Evolutionary conservation across 2,888 invertebrate species (phyloP).

Genomic region (Amiota minor): DNA sequence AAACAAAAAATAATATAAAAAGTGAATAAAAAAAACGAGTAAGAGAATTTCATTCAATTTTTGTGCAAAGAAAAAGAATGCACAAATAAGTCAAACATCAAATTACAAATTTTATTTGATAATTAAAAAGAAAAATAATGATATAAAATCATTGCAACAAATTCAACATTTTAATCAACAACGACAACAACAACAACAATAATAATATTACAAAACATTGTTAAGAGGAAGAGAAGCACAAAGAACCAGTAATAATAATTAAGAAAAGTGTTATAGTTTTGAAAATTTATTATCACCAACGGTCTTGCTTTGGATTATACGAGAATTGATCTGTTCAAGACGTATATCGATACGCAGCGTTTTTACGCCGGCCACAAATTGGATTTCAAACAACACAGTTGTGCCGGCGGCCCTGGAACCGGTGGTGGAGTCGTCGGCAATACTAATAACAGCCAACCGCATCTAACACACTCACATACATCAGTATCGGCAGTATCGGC

Average conservation of each 20-base stretch:
- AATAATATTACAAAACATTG: background rate
- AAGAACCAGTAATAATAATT: background rate
- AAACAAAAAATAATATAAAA: no score
- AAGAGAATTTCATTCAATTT: no score
- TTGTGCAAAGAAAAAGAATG: background rate
- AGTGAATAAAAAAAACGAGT: no score
- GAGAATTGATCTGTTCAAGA: slow-evolving; percentile 71
- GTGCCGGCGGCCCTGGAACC: slow-evolving; percentile 79
- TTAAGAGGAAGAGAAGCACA: background rate
- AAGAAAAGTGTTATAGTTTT: background rate
- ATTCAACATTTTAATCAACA: slow-evolving; percentile 18
- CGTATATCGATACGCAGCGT: slow-evolving; percentile 73
- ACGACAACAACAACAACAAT: slow-evolving; percentile 20
- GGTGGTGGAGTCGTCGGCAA: slow-evolving; percentile 74
- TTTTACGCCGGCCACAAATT: slow-evolving; percentile 82
- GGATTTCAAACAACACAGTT: slow-evolving; percentile 89
- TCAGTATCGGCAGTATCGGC: slow-evolving; percentile 66
- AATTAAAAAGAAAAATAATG: no score
- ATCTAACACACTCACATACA: slow-evolving; percentile 38
- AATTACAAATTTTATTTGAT: background rate
- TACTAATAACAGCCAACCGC: slow-evolving; percentile 54
- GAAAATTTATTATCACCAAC: slow-evolving; percentile 46
- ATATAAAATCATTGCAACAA: no score
- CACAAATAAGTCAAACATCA: background rate
- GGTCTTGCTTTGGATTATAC: slow-evolving; percentile 67